A percentile compares a stretch with the other conserved stretches of the same genome.
Evolutionary conservation across 2,888 invertebrate species (phyloP).

Genomic region (Trichopoda pennipes): DNA sequence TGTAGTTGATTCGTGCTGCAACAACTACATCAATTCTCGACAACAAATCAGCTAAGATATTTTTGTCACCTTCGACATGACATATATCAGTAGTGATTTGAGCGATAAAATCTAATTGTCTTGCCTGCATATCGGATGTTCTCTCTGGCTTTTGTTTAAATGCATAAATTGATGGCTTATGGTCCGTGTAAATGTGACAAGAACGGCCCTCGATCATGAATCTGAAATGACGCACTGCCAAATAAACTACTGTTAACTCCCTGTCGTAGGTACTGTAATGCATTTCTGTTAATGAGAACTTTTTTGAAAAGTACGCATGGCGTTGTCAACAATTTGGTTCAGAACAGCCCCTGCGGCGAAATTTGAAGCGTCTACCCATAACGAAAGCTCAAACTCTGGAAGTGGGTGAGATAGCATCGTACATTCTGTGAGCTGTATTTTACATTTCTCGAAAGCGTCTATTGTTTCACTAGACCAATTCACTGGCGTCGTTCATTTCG

Average conservation of each 20-base stretch:
- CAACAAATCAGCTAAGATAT: slow-evolving; percentile 63
- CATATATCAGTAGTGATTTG: slow-evolving; percentile 67
- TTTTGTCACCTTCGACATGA: slow-evolving; percentile 61
- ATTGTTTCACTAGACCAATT: slow-evolving; percentile 20
- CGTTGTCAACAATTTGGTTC: slow-evolving; percentile 72
- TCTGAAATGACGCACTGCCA: slow-evolving; percentile 73
- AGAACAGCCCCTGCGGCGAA: slow-evolving; percentile 77
- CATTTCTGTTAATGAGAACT: slow-evolving; percentile 73
- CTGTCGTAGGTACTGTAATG: slow-evolving; percentile 78
- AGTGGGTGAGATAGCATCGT: slow-evolving; percentile 31
- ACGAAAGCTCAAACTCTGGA: slow-evolving; percentile 43
- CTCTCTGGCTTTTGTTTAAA: slow-evolving; percentile 73
- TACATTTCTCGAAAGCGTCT: slow-evolving; percentile 39
- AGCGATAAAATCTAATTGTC: slow-evolving; percentile 60
- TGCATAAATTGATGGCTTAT: slow-evolving; percentile 71
- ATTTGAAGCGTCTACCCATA: slow-evolving; percentile 74
- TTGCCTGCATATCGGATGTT: slow-evolving; percentile 54
- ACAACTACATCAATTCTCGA: slow-evolving; percentile 62
- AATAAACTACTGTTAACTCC: slow-evolving; percentile 78
- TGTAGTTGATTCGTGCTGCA: slow-evolving; percentile 40
- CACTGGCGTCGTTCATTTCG: slow-evolving; percentile 37
- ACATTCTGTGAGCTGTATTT: slow-evolving; percentile 32
- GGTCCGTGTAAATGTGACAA: slow-evolving; percentile 68
- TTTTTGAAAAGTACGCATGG: slow-evolving; percentile 76
- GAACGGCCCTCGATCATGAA: slow-evolving; percentile 69